phyloP scores from a whole-genome alignment of 2,797 vertebrate species.

The Gymnoscopelus braueri region DNA sequence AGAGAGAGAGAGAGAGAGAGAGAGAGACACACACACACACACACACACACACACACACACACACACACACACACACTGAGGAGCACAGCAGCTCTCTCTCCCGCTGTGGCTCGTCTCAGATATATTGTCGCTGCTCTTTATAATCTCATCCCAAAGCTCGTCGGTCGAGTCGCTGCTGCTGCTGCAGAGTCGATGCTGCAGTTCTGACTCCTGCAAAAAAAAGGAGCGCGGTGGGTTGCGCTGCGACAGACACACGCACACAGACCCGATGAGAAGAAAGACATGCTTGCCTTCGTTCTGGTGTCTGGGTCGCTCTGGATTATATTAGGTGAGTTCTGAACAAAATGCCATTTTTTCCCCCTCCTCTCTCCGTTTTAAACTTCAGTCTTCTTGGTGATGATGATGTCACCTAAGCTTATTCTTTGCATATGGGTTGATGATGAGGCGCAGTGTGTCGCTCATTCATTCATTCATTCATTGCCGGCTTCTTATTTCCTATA shows the following conservation, averaged over 20 bases:
- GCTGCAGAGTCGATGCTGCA: constrained; percentile 72
- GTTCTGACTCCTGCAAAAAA: constrained; percentile 63
- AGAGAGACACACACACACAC: too few species aligned
- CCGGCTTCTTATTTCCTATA: constrained; percentile 47
- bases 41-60: too few species aligned
- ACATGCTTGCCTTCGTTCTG: constrained; percentile 85
- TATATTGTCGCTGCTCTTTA: constrained; percentile 53
- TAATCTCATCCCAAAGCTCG: constrained; percentile 72
- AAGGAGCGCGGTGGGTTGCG: constrained; percentile 45
- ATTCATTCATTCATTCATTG: constrained; percentile 17
- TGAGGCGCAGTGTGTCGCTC: constrained; percentile 40
- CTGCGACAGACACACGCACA: constrained; percentile 46
- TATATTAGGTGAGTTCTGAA: constrained; percentile 81
- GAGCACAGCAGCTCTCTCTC: constrained; percentile 15
- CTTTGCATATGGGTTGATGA: constrained; percentile 17
- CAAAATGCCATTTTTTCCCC: neutral
- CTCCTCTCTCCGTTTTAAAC: neutral
- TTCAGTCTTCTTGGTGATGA: constrained; percentile 6
- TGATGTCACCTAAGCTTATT: constrained; percentile 44
- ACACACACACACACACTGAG: too few species aligned
- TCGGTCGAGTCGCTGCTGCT: constrained; percentile 70
- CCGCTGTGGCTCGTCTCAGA: constrained; percentile 52
- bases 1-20: too few species aligned
- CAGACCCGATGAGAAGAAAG: constrained; percentile 81
- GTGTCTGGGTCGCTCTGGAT: constrained; percentile 86